These are phyloP conservation scores for Hippocampus guttulatus DNA, from an alignment of 2,113 vertebrate species.

Conservation along the genomic window DNA sequence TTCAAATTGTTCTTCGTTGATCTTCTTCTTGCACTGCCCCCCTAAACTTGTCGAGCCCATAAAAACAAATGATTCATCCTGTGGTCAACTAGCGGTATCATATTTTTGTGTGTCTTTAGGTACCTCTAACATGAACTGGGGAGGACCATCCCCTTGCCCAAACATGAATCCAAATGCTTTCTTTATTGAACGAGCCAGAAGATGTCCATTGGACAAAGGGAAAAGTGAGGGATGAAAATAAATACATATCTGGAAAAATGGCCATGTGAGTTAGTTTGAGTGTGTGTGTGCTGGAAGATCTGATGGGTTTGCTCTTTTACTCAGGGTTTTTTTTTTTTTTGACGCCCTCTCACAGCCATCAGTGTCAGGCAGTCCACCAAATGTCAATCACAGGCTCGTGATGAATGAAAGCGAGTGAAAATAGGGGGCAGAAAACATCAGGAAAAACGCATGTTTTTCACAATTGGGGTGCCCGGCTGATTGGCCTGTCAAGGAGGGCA, in stretches of 20 bases:
- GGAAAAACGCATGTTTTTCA: slow-evolving; percentile 64
- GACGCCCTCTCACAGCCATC: slow-evolving; percentile 61
- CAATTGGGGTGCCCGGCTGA: slow-evolving; percentile 48
- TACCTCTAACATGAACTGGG: no score
- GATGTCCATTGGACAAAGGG: not conserved
- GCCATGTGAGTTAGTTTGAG: not conserved
- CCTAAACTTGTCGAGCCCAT: no score
- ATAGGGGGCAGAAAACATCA: slow-evolving; percentile 6
- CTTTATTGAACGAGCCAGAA: not conserved
- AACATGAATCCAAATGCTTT: no score
- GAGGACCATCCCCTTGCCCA: no score
- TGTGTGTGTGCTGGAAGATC: slow-evolving; percentile 46
- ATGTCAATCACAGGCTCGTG: slow-evolving; percentile 55
- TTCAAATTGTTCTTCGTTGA: no score
- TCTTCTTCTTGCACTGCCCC: no score
- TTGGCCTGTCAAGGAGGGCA: slow-evolving; percentile 53
- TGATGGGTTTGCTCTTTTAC: slow-evolving; percentile 67
- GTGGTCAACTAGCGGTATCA: no score
- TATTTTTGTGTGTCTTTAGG: no score
- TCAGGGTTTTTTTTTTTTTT: slow-evolving; percentile 30
- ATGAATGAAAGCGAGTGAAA: slow-evolving; percentile 38
- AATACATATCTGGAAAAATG: slow-evolving; percentile 23
- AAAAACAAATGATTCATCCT: no score
- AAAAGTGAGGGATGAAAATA: not conserved
- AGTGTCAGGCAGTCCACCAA: slow-evolving; percentile 58